Percentiles rank a stretch among this genome's conserved stretches.
These are phyloP conservation scores for Trialeurodes vaporariorum DNA, from an alignment of 1,140 invertebrate genomes.

Conservation along the genomic window DNA sequence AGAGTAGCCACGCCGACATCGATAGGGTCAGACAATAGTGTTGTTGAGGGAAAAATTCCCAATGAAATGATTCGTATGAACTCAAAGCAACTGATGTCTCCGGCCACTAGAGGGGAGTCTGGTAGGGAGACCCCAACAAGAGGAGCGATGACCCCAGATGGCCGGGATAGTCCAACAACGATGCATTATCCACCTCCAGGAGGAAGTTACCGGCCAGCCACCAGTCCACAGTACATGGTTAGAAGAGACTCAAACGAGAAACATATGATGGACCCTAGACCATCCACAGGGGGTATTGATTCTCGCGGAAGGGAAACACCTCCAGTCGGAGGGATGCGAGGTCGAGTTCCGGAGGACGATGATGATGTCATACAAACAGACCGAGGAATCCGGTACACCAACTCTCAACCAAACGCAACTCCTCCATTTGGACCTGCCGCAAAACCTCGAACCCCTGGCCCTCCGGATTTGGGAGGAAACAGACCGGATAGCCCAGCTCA, in stretches of 20 bases:
- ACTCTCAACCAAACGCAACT: too few species aligned
- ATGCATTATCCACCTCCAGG: slow-evolving; percentile 1
- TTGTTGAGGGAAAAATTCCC: not conserved
- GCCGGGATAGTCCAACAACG: slow-evolving; percentile 9
- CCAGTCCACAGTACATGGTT: not conserved
- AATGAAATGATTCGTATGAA: not conserved
- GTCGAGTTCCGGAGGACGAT: slow-evolving; percentile 7
- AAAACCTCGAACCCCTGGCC: slow-evolving; percentile 10
- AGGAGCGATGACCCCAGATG: slow-evolving; percentile 12
- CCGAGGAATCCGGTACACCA: too few species aligned
- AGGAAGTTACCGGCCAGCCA: not conserved
- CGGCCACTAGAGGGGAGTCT: not conserved
- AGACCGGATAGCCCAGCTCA: not conserved
- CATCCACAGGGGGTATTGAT: not conserved
- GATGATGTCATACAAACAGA: too few species aligned
- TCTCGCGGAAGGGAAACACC: slow-evolving; percentile 6
- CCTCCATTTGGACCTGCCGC: slow-evolving; percentile 13
- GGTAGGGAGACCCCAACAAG: slow-evolving; percentile 2
- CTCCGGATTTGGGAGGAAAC: too few species aligned
- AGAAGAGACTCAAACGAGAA: not conserved
- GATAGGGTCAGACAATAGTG: not conserved
- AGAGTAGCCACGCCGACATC: not conserved
- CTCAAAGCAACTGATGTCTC: slow-evolving; percentile 4
- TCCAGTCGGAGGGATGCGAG: not conserved
- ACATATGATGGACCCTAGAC: not conserved